Evolutionary conservation across 2,113 vertebrate species (phyloP), one percentile per base, ranked within the genome.

Genomic region (Calonectris borealis): DNA sequence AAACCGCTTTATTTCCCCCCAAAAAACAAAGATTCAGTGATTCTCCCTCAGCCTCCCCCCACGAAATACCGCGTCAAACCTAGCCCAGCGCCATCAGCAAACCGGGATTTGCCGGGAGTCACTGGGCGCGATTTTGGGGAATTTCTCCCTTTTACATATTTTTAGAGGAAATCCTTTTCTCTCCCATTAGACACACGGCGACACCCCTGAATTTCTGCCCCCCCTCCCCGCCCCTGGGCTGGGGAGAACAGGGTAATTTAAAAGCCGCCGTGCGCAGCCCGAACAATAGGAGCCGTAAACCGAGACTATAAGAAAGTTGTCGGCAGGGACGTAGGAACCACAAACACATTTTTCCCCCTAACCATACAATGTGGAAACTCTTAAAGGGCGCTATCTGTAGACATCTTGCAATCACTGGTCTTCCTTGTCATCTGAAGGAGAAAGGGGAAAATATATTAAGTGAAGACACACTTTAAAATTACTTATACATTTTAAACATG

Each of bases 381-480:
- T 98, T 98, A 98, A 97, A 93, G 97, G 83, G 94, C 91, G 69
- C 95, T 94, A 95, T 96, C 96, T 97, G 96, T 95, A 98, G 97
- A 97, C 98, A 97, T 98, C 97, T 98, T 97, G 97, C 97, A 97
- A 96, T 94, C 66, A 88, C 62, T 94, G 97, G 62, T 97, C 98
- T 94, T 98, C 98, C 95, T 96, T 98, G 98, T 98, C 98, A 98
- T 96, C 98, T 97, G 95, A 95, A 92, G 97, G 97, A 98, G 97
- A 98, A 97, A 95, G 96, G 97, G 95, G 96, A 93, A 98, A 98
- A 98, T 97, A 97, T 98, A 98, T 98, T 97, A 97, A 97, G 98
- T 98, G 98, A 98, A 98, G 97, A 97, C 97, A 97, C 97, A 97
- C 98, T 98, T 97, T 97, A 97, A 98, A 98, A 98, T 98, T 97